Conservation (phyloP, 2,888 invertebrate genomes). For the Dicyrtomina minuta region DNA sequence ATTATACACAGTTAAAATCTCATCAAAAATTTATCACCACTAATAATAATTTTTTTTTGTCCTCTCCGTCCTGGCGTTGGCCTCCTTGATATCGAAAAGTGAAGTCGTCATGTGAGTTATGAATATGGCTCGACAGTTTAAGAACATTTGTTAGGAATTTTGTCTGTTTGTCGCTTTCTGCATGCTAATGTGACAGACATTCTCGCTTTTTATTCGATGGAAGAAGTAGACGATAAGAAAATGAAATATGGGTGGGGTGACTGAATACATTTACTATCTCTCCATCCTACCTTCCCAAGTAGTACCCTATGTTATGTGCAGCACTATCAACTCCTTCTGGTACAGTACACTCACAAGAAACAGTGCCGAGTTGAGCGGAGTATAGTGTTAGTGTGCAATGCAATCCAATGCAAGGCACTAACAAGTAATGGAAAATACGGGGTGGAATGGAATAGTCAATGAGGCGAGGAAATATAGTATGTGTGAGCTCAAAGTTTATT, state of each 20-base stretch:
- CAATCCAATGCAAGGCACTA: not conserved
- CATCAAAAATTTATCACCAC: too few relatives aligned
- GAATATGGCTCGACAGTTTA: not conserved
- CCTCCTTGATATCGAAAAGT: slow-evolving; percentile 9
- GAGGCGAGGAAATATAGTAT: slow-evolving; percentile 21
- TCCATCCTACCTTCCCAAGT: too few relatives aligned
- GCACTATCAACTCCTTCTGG: not conserved
- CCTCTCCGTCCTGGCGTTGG: too few relatives aligned
- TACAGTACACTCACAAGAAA: slow-evolving; percentile 15
- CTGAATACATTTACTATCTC: slow-evolving; percentile 29
- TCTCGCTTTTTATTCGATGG: slow-evolving; percentile 49
- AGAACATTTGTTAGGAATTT: slow-evolving; percentile 34
- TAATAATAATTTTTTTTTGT: too few relatives aligned
- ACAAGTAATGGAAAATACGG: slow-evolving; percentile 5
- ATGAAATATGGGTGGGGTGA: slow-evolving; percentile 46
- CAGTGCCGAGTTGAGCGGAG: not conserved
- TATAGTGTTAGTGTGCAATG: not conserved
- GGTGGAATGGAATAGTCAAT: slow-evolving; percentile 22
- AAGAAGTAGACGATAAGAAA: slow-evolving; percentile 34
- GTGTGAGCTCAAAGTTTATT: not conserved
- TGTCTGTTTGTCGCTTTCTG: slow-evolving; percentile 52
- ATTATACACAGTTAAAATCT: too few relatives aligned
- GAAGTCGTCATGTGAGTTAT: slow-evolving; percentile 17
- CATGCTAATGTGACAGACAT: slow-evolving; percentile 54
- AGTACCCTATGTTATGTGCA: too few relatives aligned